Percentiles rank a stretch among this genome's conserved stretches.
phyloP scores from a whole-genome alignment of 2,797 vertebrate species.

The Pampus argenteus region DNA sequence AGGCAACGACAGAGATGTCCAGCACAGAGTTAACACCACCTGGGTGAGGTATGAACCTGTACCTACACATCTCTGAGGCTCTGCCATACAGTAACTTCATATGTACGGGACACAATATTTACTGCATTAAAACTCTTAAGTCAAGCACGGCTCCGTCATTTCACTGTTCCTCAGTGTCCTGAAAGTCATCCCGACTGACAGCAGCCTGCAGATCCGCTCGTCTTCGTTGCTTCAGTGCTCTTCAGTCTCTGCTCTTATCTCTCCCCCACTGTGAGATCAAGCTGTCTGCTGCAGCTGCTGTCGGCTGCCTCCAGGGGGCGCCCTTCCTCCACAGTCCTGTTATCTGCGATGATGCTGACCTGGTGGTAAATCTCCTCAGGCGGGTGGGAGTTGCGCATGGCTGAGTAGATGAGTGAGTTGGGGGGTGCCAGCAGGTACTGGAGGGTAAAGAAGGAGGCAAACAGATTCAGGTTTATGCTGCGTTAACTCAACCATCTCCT shows the following conservation, averaged over 20 bases:
- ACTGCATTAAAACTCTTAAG: not conserved
- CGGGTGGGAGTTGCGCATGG: conserved; percentile 34
- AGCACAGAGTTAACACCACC: not conserved
- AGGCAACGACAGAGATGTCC: not conserved
- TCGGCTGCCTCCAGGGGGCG: conserved; percentile 3
- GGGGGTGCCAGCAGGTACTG: conserved; percentile 44
- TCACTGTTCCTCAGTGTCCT: not conserved
- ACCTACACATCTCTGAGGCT: not conserved
- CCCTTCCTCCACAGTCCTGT: not conserved
- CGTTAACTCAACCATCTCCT: not conserved
- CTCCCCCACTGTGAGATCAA: not conserved
- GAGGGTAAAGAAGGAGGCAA: not conserved
- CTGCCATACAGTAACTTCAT: not conserved
- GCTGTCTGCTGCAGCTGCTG: not conserved
- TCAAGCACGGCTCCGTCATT: not conserved
- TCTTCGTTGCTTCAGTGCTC: not conserved
- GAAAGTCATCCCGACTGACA: not conserved
- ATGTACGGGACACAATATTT: not conserved
- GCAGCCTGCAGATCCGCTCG: not conserved
- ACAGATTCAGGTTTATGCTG: not conserved
- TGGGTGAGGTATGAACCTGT: not conserved
- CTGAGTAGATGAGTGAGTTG: conserved; percentile 27
- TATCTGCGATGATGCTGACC: conserved; percentile 40
- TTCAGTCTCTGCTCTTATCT: not conserved
- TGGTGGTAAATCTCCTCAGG: conserved; percentile 63